Conservation (phyloP, 2,888 invertebrate species). For the Cordilura impudica region DNA sequence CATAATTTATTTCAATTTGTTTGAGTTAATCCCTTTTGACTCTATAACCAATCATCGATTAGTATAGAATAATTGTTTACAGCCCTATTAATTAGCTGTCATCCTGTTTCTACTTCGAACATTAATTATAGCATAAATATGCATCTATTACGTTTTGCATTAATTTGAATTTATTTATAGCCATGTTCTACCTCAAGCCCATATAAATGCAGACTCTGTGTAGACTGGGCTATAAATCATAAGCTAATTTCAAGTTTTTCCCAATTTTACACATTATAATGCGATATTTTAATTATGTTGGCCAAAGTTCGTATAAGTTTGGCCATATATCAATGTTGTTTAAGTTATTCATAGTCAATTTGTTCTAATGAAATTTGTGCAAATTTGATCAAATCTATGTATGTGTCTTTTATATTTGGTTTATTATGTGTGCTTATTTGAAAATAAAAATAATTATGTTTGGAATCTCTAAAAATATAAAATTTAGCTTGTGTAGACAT, state of each 20-base stretch:
- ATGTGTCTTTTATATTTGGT: background rate
- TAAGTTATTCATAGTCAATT: background rate
- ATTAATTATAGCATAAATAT: too few species aligned
- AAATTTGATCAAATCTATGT: background rate
- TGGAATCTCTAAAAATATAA: background rate
- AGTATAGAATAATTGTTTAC: too few species aligned
- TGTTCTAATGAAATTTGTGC: constrained; percentile 18
- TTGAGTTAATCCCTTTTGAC: too few species aligned
- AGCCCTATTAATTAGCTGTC: too few species aligned
- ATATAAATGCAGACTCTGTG: too few species aligned
- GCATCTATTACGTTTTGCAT: too few species aligned
- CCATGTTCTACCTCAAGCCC: too few species aligned
- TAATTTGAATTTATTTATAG: too few species aligned
- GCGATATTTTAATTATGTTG: constrained; percentile 8
- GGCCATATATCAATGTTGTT: background rate
- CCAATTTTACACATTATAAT: background rate
- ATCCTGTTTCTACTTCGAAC: too few species aligned
- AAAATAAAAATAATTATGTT: background rate
- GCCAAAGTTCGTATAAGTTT: background rate
- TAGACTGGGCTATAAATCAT: too few species aligned
- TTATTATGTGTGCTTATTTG: background rate
- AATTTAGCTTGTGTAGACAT: background rate
- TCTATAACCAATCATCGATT: too few species aligned
- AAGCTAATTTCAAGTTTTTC: background rate
- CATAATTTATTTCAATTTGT: too few species aligned